Evolutionary conservation across 2,888 invertebrate genomes (phyloP), one percentile per base, ranked within the genome.

Genomic region (Polyommatus icarus): DNA sequence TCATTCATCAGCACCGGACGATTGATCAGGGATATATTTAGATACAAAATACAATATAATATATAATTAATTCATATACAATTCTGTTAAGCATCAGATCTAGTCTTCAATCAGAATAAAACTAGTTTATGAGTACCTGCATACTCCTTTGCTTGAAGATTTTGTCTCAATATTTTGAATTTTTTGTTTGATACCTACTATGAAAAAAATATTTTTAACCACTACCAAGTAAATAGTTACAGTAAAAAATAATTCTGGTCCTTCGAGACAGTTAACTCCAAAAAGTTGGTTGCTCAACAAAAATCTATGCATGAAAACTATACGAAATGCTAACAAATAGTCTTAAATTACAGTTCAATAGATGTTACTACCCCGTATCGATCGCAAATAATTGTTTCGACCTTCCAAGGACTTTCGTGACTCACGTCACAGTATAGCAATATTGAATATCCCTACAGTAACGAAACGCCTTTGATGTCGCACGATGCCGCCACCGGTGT

Each of bases 391-490:
- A 75, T 18, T 29, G 29, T 75, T 54, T 50, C 75, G 54, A 54
- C 75, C 75, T 75, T 18, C 75, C 54, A 75, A 75, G 75, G 75
- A 75, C 75, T 54, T 50, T 50, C 73, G 75, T 75, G 75, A 75
- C 75, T 46, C 46, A 50, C 75, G 50, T 50, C n/a, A n/a, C n/a
- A n/a, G n/a, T n/a, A n/a, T n/a, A n/a, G n/a, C n/a, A n/a, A n/a
- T n/a, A n/a, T n/a, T n/a, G n/a, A n/a, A n/a, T n/a, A n/a, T n/a
- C n/a, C n/a, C n/a, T n/a, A n/a, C n/a, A n/a, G n/a, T n/a, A n/a
- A n/a, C n/a, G n/a, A n/a, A n/a, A n/a, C n/a, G n/a, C n/a, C n/a
- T n/a, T n/a, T n/a, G n/a, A n/a, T n/a, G n/a, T n/a, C n/a, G n/a
- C n/a, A n/a, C n/a, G n/a, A n/a, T n/a, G n/a, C n/a, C n/a, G n/a